Evolutionary conservation across 1,140 invertebrate species (phyloP), one percentile per base, ranked within the genome.

Genomic region (Drosophila elegans): DNA sequence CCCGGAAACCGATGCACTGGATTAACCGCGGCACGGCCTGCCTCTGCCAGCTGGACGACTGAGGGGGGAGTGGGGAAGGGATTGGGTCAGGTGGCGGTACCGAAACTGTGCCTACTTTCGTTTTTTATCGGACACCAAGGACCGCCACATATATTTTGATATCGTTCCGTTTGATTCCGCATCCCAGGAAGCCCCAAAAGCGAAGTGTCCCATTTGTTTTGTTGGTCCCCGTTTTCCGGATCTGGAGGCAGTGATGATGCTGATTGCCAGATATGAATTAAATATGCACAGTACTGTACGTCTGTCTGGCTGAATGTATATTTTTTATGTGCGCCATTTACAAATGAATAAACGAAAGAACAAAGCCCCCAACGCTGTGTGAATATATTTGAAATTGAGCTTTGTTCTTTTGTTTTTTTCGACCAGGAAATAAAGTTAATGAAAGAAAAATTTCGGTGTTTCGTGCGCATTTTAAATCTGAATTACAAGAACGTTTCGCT

Each of bases 21-120:
- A 97, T 98, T 51, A 97, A 96, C 85, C 93, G 97, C 62, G 97
- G 97, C n/a, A 96, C 97, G 2, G 96, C 96, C 11, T 94, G 93
- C 52, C 91, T 97, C 36, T 96, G 96, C 72, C 96, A 96, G 92
- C 93, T 96, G 48, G 95, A 96, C 91, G 95, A 96, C 92, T 97
- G 93, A 78, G 44, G 27, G 53, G 16, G 39, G 38, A 25, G 9
- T 12, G 38, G 38, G 13, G 25, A 42, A 46, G 59, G 63, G 74
- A 62, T 34, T 16, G 45, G 64, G 53, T 16, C 62, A 74, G 80
- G 75, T 68, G 74, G 55, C 16, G 48, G 53, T 54, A 32, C 44
- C 9, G 48, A 29, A 9, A 39, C 38, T 46, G 29, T 12, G 38
- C 38, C 29, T 32, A 41, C 56, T 63, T 42, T 9, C 32, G 54